Evolutionary conservation across 2,797 vertebrate species (phyloP).

Genomic region (Danio jaintianensis): DNA sequence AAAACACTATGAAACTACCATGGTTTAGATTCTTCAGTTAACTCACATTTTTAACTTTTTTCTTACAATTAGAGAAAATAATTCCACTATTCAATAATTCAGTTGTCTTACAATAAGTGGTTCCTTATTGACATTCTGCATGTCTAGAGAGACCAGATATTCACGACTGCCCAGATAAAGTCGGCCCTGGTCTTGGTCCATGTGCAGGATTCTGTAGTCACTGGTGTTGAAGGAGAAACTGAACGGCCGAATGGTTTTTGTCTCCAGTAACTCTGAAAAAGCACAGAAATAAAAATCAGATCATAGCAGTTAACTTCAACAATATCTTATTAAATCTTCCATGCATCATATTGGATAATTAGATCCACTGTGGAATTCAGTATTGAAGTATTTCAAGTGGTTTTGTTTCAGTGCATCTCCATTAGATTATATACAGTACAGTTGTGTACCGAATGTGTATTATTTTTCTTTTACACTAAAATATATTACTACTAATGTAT

Average conservation of each 20-base stretch:
- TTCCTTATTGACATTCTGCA: constrained; percentile 88
- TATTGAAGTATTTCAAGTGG: too few relatives aligned
- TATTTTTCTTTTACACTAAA: too few relatives aligned
- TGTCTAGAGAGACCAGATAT: constrained; percentile 86
- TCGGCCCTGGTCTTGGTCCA: constrained; percentile 87
- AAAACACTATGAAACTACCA: too few relatives aligned
- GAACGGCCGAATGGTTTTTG: constrained; percentile 82
- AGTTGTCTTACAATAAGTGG: constrained; percentile 82
- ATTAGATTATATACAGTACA: too few relatives aligned
- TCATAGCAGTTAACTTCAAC: constrained; percentile 23
- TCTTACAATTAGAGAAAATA: background rate
- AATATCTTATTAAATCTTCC: background rate
- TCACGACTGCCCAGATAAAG: constrained; percentile 86
- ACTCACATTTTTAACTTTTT: background rate
- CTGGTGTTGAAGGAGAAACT: constrained; percentile 88
- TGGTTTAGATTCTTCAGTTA: background rate
- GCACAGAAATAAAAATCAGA: constrained; percentile 32
- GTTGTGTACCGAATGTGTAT: too few relatives aligned
- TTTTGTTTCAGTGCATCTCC: too few relatives aligned
- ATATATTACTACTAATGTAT: too few relatives aligned
- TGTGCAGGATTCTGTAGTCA: constrained; percentile 84
- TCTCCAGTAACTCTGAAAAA: constrained; percentile 82
- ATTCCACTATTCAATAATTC: background rate
- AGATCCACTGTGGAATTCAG: too few relatives aligned
- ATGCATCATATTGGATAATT: background rate